A percentile compares a stretch with the other conserved stretches of the same genome.
Conservation (phyloP, 2,888 invertebrate genomes). For the Caenorhabditis afra region DNA sequence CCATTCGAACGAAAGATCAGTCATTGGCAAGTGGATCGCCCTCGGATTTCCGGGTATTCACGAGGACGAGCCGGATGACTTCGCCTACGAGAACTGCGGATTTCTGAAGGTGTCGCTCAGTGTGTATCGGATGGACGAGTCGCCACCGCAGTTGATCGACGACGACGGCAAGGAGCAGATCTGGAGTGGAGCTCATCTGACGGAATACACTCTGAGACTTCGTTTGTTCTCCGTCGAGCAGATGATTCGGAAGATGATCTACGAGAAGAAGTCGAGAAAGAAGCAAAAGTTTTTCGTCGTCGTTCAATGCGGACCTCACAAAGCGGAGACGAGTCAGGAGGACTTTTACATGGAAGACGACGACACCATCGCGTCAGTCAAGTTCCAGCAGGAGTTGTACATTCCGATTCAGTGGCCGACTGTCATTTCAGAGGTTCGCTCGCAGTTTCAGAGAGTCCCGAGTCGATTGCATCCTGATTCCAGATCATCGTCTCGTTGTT, state of each 20-base stretch:
- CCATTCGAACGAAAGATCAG: slow-evolving; percentile 51
- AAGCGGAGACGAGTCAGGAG: slow-evolving; percentile 60
- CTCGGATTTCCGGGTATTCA: slow-evolving; percentile 61
- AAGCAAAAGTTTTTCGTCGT: slow-evolving; percentile 36
- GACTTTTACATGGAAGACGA: slow-evolving; percentile 21
- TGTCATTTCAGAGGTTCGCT: slow-evolving; percentile 65
- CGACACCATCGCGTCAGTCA: slow-evolving; percentile 39
- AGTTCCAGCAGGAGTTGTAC: slow-evolving; percentile 69
- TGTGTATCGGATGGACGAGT: slow-evolving; percentile 67
- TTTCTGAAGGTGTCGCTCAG: slow-evolving; percentile 68
- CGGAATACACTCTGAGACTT: slow-evolving; percentile 68
- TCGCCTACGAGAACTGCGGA: slow-evolving; percentile 70
- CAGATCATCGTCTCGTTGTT: slow-evolving; percentile 71
- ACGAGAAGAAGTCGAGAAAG: slow-evolving; percentile 56
- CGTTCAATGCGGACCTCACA: slow-evolving; percentile 57
- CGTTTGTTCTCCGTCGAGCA: slow-evolving; percentile 71
- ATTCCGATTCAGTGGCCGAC: slow-evolving; percentile 77
- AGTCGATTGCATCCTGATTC: background rate
- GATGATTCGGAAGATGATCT: slow-evolving; percentile 62
- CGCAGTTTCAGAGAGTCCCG: no score
- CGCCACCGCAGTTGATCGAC: slow-evolving; percentile 65
- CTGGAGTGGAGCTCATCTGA: slow-evolving; percentile 70
- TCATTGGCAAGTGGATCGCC: slow-evolving; percentile 74
- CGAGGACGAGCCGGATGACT: slow-evolving; percentile 61
- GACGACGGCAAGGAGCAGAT: slow-evolving; percentile 68